Evolutionary conservation across 1,140 invertebrate species (phyloP), one percentile per base, ranked within the genome.

Genomic region (Campoletis sonorensis): DNA sequence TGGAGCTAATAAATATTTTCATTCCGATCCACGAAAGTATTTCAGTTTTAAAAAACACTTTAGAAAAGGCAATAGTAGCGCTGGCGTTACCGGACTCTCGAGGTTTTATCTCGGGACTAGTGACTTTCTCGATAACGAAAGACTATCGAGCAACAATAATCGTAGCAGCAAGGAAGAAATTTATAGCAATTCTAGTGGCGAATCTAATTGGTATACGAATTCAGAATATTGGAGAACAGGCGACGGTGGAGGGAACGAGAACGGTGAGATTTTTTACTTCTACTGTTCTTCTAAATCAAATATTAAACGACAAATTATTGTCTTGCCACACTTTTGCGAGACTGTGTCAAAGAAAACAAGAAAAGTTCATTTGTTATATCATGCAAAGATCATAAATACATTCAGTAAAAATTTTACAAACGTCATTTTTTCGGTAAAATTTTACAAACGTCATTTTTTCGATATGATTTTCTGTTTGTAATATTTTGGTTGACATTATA

Each of bases 11-110:
- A 86, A 83, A 30, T 78, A 84, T 10, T 75, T 83, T n/a, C 84
- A 81, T 33, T 85, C 81, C 45, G 89, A 88, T 16, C 78, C 85
- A 33, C 71, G 37, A 84, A 90, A 86, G 71, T 91, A 89, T 78
- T 91, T 91, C 40, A 89, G 87, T 27, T 90, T 92, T 54, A 87
- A 86, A 30, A 91, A 86, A 78, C 90, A 89, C 67, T 89, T 89
- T 21, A 85, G 86, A 26, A 91, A 89, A 49, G 85, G 40, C 40
- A 4, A 5, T 1, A 45, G 8, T 45, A 45, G 40, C 8, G 1
- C 40, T 13, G 11, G 30, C 33, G 79, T 87, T 0, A 67, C 80
- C 0, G 83, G 78, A 5, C 79, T 89, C 0, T 90, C 91, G 1
- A 92, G 86, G 0, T 92, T 92, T 81, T 92, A 92, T 54, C 80